Conservation (phyloP, 2,113 vertebrate species). For the Alces alces region DNA sequence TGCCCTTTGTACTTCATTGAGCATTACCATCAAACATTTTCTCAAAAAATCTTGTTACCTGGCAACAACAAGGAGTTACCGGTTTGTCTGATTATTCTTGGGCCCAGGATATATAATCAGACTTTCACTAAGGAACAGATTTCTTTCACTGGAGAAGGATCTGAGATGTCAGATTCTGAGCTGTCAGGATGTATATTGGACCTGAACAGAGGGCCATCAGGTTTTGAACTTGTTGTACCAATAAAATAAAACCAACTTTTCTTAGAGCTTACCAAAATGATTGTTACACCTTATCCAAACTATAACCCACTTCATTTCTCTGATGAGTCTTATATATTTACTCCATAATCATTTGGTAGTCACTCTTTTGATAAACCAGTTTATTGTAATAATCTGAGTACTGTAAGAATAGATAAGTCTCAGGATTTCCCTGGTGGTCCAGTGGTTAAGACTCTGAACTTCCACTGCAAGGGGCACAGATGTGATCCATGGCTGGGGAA, state of each 20-base stretch:
- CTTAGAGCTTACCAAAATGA: background rate
- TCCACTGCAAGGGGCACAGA: background rate
- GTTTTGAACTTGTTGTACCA: background rate
- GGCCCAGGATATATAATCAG: background rate
- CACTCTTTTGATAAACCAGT: background rate
- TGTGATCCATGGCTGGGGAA: background rate
- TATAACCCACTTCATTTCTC: background rate
- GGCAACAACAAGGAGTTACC: background rate
- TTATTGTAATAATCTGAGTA: background rate
- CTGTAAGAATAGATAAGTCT: background rate
- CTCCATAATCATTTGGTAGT: background rate
- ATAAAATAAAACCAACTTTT: background rate
- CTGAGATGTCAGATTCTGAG: background rate
- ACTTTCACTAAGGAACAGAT: background rate
- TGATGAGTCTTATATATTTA: background rate
- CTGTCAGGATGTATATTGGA: background rate
- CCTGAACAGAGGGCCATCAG: background rate
- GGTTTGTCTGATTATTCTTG: background rate
- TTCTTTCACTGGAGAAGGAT: background rate
- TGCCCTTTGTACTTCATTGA: background rate
- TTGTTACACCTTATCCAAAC: background rate
- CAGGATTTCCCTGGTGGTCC: background rate
- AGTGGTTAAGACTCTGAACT: background rate
- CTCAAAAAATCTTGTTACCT: background rate
- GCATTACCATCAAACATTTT: background rate